Evolutionary conservation across 1,140 invertebrate genomes (phyloP), one percentile per base, ranked within the genome.

Genomic region (Coptotermes formosanus): DNA sequence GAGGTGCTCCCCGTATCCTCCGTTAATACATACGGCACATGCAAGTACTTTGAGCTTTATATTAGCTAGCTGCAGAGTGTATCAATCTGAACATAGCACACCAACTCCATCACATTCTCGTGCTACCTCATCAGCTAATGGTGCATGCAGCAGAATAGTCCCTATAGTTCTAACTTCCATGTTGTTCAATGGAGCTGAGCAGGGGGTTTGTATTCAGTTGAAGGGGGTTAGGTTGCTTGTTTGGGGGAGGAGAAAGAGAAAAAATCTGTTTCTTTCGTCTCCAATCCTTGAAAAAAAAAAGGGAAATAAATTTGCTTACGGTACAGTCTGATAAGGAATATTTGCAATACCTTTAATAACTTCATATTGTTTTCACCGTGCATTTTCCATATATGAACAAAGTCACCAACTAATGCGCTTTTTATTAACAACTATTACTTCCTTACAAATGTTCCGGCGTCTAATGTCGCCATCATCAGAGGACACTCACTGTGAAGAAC

Each of bases 111-210:
- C 64, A 30, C 64, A 30, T 25, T 75, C n/a, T 14, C 25, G 64
- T 25, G n/a, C 64, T 83, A 43, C 25, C 82, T 83, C 82, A 83
- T 83, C 82, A 83, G 48, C 82, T 83, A 83, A 83, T 83, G 82
- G 82, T 32, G 82, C 82, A 83, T 83, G 82, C 82, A 83, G 82
- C 82, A 43, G 44, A 83, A 45, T 45, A 52, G 43, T 83, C 82
- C 82, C 82, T 83, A 21, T 30, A 44, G 43, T 83, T 12, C 82
- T 43, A 45, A 52, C 82, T n/a, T 83, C 32, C 44, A 83, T 52
- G 48, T 43, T 83, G 82, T 32, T 83, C 82, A 83, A 83, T 83
- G 82, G 82, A 83, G 48, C 48, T 45, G 82, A 32, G 38, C 14
- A 75, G 64, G 6, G 38, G 64, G 64, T 30, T 64, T 64, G 16